Conservation (phyloP, 2,888 invertebrate genomes). For the Eumacrocentrus americanus region DNA sequence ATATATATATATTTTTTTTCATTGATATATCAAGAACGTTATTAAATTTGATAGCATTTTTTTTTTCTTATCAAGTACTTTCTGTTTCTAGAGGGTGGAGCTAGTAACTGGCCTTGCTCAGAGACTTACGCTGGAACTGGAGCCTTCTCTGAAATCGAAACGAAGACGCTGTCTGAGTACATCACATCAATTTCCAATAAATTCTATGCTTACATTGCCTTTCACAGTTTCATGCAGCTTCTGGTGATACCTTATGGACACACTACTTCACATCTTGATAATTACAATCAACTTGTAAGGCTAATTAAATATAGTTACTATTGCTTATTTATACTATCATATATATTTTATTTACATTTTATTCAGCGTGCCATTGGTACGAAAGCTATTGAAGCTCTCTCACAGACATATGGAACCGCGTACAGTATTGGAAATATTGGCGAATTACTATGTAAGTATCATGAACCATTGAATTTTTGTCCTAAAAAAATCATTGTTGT, state of each 20-base stretch:
- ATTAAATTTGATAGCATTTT: neutral
- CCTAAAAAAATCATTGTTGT: neutral
- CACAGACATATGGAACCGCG: slow-evolving; percentile 66
- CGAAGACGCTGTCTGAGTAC: slow-evolving; percentile 65
- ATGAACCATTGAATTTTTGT: too few relatives aligned
- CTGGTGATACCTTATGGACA: slow-evolving; percentile 76
- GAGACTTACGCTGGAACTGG: slow-evolving; percentile 71
- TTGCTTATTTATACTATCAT: too few relatives aligned
- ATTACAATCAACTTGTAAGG: slow-evolving; percentile 68
- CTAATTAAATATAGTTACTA: too few relatives aligned
- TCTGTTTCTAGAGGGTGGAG: slow-evolving; percentile 61
- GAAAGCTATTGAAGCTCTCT: slow-evolving; percentile 64
- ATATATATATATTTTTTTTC: neutral
- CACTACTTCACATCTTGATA: slow-evolving; percentile 65
- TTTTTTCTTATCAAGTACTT: slow-evolving; percentile 20
- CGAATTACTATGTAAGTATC: slow-evolving; percentile 64
- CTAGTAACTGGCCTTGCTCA: slow-evolving; percentile 66
- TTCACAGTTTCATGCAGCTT: slow-evolving; percentile 78
- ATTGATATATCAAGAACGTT: neutral
- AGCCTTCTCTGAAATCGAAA: slow-evolving; percentile 76
- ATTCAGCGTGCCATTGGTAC: slow-evolving; percentile 63
- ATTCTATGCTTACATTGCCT: slow-evolving; percentile 70
- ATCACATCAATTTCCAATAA: slow-evolving; percentile 63
- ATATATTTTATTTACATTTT: neutral
- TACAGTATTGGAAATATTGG: slow-evolving; percentile 69